These are phyloP conservation scores for Dryobates pubescens DNA, from an alignment of 2,797 vertebrate genomes.

Conservation along the genomic window DNA sequence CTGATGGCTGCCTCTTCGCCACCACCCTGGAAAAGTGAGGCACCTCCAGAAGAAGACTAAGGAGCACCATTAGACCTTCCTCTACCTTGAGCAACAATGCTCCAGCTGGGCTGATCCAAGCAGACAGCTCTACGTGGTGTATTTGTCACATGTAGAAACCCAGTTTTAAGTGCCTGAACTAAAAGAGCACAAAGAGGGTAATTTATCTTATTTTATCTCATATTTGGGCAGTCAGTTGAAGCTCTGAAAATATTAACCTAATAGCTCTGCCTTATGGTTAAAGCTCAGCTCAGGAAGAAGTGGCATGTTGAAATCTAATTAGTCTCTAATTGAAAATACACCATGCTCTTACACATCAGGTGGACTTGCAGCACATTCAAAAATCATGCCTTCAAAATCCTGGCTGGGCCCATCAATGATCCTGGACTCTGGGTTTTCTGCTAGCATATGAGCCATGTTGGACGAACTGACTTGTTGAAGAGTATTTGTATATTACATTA, in stretches of 20 bases:
- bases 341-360: not conserved
- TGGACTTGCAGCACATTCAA: not conserved
- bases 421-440: not conserved
- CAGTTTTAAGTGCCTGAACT: not conserved
- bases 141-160: not conserved
- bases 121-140: fast-evolving
- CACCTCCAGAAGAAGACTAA: not conserved
- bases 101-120: not conserved
- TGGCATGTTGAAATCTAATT: not conserved
- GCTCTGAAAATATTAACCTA: not conserved
- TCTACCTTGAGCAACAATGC: fast-evolving
- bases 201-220: not conserved
- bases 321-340: not conserved
- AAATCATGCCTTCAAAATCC: not conserved
- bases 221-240: not conserved
- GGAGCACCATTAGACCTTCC: not conserved
- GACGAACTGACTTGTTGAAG: not conserved
- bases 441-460: not conserved
- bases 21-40: not conserved
- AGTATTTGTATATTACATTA: not conserved
- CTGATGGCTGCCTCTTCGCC: not conserved
- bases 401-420: not conserved
- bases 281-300: not conserved
- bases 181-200: not conserved
- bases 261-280: not conserved